Base-by-base conservation (phyloP, 2,797 vertebrate genomes). In the Xyrichtys novacula region DNA sequence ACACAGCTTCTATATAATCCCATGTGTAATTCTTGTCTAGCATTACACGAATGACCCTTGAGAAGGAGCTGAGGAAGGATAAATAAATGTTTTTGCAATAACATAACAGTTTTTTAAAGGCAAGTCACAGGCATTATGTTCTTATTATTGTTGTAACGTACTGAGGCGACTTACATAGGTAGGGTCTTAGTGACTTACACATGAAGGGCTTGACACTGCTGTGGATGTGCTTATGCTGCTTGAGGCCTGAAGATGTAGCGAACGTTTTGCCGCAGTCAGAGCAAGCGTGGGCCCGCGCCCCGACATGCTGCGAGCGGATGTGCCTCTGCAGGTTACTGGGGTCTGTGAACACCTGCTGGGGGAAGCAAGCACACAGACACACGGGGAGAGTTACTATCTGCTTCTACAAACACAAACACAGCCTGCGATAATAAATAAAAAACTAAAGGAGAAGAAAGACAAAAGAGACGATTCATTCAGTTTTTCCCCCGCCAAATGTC, bases 341-440 rank as follows among this genome's bases (percentile, higher is more conserved):
- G 96, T 99, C 98, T 95, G 98, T 99, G 95, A 99, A 99, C 95
- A 99, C 98, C 98, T 99, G 97, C 97, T 99, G 96, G 96, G 96
- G 95, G 92, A 94, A 94, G 95, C 92, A 88, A 90, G 69, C 81
- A 84, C 71, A 89, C 67, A 80, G 3, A 90, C 56, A 92, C 87
- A 84, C 53, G 80, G 66, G 77, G 65, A n/a, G 83, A 85, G 89
- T 94, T 91, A 92, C 50, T 59, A 84, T 76, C 74, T 42, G 57
- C 67, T 71, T 65, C 76, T 43, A 15, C 1, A 20, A 26, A 46
- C 7, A 20, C 4, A 19, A 38, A 16, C n/a, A n/a, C n/a, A n/a
- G n/a, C n/a, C n/a, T n/a, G n/a, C n/a, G n/a, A n/a, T n/a, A n/a
- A n/a, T n/a, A n/a, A n/a, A n/a, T n/a, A n/a, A n/a, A n/a, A n/a